Evolutionary conservation across 2,888 invertebrate species (phyloP).

Genomic region (Oxystoma pomonae): DNA sequence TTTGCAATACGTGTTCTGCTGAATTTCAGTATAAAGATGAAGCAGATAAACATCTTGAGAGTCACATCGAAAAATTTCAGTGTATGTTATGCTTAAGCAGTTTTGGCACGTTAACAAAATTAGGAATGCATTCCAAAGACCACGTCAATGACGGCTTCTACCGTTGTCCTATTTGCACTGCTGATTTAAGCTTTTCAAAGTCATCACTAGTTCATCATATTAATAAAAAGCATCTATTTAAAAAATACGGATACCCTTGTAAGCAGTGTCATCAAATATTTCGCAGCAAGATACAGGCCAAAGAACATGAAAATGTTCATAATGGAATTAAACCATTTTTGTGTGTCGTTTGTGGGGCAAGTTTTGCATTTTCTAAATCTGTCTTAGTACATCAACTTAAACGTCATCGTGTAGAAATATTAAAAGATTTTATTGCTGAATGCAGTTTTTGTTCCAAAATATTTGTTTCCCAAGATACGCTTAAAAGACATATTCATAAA

Average conservation of each 20-base stretch:
- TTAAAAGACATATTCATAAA: too few relatives aligned
- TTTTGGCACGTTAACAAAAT: conserved; percentile 40
- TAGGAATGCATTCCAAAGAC: conserved; percentile 36
- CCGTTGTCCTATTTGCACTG: conserved; percentile 38
- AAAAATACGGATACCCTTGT: conserved; percentile 50
- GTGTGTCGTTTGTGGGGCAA: conserved; percentile 53
- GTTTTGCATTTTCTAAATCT: conserved; percentile 48
- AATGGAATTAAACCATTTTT: conserved; percentile 50
- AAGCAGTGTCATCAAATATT: conserved; percentile 54
- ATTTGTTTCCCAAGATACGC: too few relatives aligned
- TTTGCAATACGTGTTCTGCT: conserved; percentile 36
- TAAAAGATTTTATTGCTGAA: too few relatives aligned
- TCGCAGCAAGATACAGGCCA: conserved; percentile 51
- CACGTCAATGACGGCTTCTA: conserved; percentile 38
- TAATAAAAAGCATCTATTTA: conserved; percentile 38
- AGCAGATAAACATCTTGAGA: conserved; percentile 33
- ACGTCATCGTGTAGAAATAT: conserved; percentile 37
- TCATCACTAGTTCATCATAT: conserved; percentile 37
- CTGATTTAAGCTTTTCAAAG: conserved; percentile 31
- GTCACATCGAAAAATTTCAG: conserved; percentile 44
- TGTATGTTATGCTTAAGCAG: conserved; percentile 38
- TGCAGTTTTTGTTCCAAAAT: too few relatives aligned
- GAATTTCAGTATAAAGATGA: conserved; percentile 31
- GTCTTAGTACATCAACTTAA: conserved; percentile 36
- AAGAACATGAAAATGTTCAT: conserved; percentile 56